Conservation (phyloP, 2,113 vertebrate genomes). For the Albula goreensis region DNA sequence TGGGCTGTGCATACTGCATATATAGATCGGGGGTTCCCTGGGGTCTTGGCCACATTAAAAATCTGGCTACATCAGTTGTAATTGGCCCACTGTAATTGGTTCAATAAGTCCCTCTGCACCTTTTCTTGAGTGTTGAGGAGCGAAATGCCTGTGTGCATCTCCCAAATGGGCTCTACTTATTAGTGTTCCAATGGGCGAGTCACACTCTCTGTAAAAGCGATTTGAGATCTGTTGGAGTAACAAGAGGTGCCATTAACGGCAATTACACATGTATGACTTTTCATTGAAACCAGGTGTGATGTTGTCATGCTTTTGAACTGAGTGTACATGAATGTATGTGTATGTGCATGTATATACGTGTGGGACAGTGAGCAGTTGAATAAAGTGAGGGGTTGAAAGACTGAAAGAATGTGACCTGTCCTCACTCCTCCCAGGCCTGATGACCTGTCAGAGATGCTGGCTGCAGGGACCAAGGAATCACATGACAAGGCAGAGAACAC, state of each 20-base stretch:
- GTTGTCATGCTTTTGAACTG: background rate
- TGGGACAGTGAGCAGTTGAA: background rate
- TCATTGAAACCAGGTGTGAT: too few relatives aligned
- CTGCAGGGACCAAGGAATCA: constrained; percentile 90
- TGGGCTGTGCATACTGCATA: background rate
- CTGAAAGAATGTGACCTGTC: too few relatives aligned
- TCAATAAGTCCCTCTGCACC: background rate
- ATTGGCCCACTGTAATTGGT: background rate
- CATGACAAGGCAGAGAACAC: constrained; percentile 91
- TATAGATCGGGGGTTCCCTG: background rate
- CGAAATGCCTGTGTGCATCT: too few relatives aligned
- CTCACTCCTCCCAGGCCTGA: constrained; percentile 65
- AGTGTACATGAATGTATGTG: background rate
- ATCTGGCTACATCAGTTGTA: too few relatives aligned
- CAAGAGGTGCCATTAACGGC: too few relatives aligned
- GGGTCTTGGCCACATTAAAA: background rate
- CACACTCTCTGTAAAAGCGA: too few relatives aligned
- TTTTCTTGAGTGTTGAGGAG: background rate
- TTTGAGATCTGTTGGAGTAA: too few relatives aligned
- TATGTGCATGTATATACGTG: background rate
- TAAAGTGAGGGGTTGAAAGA: too few relatives aligned
- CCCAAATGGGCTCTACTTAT: too few relatives aligned
- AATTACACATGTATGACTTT: too few relatives aligned
- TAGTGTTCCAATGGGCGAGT: too few relatives aligned
- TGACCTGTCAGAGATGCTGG: constrained; percentile 90